phyloP scores from a whole-genome alignment of 2,113 vertebrate genomes.

The Tylochromis polylepis region DNA sequence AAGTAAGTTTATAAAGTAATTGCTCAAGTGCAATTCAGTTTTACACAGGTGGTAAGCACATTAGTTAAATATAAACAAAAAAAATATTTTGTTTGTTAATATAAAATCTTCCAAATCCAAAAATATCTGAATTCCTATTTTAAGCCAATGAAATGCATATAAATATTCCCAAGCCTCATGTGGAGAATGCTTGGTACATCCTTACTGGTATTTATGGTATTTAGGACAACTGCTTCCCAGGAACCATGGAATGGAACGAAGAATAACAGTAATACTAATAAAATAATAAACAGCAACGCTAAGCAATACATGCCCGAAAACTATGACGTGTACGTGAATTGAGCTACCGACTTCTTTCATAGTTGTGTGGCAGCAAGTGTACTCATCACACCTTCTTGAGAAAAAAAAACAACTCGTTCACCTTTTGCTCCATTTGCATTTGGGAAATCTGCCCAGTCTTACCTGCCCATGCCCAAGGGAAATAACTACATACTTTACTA shows the following conservation, averaged over 20 bases:
- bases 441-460: slow-evolving; percentile 39
- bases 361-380: neutral
- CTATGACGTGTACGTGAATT: neutral
- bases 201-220: neutral
- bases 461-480: slow-evolving; percentile 11
- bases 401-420: neutral
- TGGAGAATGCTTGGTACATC: neutral
- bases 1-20: neutral
- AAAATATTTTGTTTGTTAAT: neutral
- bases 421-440: slow-evolving; percentile 45
- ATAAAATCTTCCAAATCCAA: neutral
- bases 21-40: neutral
- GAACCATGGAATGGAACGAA: neutral
- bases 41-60: neutral
- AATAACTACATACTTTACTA: neutral
- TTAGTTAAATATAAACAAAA: neutral
- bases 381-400: neutral
- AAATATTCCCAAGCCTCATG: neutral
- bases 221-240: neutral
- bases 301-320: neutral
- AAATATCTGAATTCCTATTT: neutral
- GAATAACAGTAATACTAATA: neutral
- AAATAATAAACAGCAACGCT: neutral
- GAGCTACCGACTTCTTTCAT: neutral
- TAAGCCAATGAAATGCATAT: neutral